phyloP scores from a whole-genome alignment of 2,888 invertebrate genomes.

The Meghimatium bilineatum region DNA sequence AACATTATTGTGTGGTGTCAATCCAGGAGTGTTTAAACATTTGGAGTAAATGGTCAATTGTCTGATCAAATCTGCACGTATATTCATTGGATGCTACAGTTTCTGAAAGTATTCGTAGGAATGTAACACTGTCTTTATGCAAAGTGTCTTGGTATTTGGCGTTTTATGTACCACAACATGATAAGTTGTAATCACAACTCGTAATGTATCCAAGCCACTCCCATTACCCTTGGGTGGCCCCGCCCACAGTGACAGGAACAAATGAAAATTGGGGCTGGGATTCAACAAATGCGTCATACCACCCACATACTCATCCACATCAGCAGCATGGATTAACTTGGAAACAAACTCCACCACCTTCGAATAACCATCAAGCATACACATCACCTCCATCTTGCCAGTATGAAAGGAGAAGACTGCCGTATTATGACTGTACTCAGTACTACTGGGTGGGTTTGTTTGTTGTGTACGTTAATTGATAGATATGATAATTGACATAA shows the following conservation, averaged over 20 bases:
- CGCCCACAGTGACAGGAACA: constrained; percentile 15
- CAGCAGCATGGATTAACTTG: constrained; percentile 33
- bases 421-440: constrained; percentile 36
- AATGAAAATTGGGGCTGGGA: constrained; percentile 42
- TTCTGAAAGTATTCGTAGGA: neutral
- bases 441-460: constrained; percentile 42
- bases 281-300: constrained; percentile 8
- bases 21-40: too few species aligned
- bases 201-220: constrained; percentile 44
- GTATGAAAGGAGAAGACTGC: constrained; percentile 37
- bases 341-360: constrained; percentile 37
- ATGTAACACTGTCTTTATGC: neutral
- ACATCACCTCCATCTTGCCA: constrained; percentile 32
- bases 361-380: constrained; percentile 19
- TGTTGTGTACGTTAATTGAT: neutral
- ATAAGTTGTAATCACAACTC: neutral
- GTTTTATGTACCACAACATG: neutral
- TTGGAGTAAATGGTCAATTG: too few species aligned
- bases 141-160: neutral
- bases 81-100: neutral
- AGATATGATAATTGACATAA: neutral
- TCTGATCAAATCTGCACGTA: too few species aligned
- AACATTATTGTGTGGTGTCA: too few species aligned
- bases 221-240: constrained; percentile 40
- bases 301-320: constrained; percentile 33